These are phyloP conservation scores for Crepidodera aurea DNA, from an alignment of 2,888 invertebrate genomes.

Conservation along the genomic window DNA sequence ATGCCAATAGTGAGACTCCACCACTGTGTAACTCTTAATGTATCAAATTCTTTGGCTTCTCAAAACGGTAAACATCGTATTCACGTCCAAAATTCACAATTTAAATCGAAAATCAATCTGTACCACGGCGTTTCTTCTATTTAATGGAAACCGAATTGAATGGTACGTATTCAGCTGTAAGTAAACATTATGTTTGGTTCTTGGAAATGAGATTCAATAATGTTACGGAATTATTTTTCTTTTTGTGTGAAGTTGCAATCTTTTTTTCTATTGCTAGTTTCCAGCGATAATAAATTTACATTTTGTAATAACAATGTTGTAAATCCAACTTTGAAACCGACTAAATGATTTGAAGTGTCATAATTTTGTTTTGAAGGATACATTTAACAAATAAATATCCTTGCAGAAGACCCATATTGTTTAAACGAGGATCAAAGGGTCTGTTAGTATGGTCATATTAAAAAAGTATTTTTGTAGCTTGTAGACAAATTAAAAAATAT, in stretches of 20 bases:
- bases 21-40: not conserved
- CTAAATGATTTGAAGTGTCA: no score
- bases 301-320: no score
- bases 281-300: no score
- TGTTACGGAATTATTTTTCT: not conserved
- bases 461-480: no score
- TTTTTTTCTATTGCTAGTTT: not conserved
- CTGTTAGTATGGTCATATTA: no score
- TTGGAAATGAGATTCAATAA: constrained; percentile 6
- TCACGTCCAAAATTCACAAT: constrained; percentile 18
- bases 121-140: constrained; percentile 9
- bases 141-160: constrained; percentile 9
- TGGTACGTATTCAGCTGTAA: constrained; percentile 2
- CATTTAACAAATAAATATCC: no score
- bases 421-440: no score
- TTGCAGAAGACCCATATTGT: no score
- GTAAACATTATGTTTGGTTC: constrained; percentile 1
- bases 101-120: constrained; percentile 23
- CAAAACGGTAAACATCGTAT: constrained; percentile 14
- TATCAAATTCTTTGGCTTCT: constrained; percentile 18
- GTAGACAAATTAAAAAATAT: no score
- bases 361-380: no score
- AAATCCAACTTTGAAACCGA: no score
- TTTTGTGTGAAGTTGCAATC: constrained; percentile 2
- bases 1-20: no score